Percentiles rank a stretch among this genome's conserved stretches.
Evolutionary conservation across 2,113 vertebrate genomes (phyloP).

Genomic region (Emydura subglobosa): DNA sequence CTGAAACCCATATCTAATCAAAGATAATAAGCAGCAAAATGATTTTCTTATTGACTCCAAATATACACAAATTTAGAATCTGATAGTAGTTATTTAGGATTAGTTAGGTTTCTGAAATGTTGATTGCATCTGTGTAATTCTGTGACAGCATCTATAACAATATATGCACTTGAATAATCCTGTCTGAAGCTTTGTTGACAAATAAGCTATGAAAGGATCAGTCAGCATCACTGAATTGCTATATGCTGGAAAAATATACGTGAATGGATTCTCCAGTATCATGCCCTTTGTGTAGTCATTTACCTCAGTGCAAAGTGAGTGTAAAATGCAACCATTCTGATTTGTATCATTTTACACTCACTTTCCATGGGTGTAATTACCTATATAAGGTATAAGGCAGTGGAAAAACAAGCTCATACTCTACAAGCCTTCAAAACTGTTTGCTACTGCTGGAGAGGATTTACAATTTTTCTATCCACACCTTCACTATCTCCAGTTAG

Average conservation of each 20-base stretch:
- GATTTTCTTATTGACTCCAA: conserved; percentile 57
- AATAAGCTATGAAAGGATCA: conserved; percentile 34
- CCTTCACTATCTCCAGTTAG: conserved; percentile 24
- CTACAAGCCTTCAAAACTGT: conserved; percentile 44
- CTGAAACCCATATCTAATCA: conserved; percentile 39
- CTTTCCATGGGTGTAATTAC: neutral
- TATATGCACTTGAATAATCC: neutral
- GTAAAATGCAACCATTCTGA: conserved; percentile 15
- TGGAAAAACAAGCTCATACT: conserved; percentile 29
- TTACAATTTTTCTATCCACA: neutral
- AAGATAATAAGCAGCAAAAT: conserved; percentile 59
- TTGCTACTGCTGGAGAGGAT: conserved; percentile 28
- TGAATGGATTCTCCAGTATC: conserved; percentile 15
- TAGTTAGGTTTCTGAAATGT: conserved; percentile 55
- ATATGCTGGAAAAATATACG: conserved; percentile 17
- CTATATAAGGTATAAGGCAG: neutral
- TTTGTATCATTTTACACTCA: neutral
- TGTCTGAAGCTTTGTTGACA: conserved; percentile 34
- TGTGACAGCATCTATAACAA: conserved; percentile 14
- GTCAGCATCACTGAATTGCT: conserved; percentile 6
- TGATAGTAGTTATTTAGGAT: conserved; percentile 34
- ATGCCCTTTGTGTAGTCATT: conserved; percentile 8
- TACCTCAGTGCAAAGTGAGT: neutral
- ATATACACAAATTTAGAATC: conserved; percentile 38
- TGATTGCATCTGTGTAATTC: neutral